Base-by-base conservation (phyloP, 2,797 vertebrate genomes). In the Enteromius afrohamiltoni region DNA sequence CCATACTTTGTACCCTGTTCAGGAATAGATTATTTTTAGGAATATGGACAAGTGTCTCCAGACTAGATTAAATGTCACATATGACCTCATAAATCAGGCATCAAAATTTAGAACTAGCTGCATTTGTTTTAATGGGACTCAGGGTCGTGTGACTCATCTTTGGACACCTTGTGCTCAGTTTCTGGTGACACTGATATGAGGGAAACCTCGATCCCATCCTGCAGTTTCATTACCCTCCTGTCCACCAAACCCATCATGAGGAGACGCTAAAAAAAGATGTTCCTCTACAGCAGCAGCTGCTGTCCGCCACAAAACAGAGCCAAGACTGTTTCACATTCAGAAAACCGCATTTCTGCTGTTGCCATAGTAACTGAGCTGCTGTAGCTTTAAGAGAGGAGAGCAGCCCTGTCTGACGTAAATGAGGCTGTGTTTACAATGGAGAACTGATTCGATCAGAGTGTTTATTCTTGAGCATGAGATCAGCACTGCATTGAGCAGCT, bases 191-290 rank as follows among this genome's bases (percentile, higher is more conserved):
- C 1, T 7, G 47, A 65, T 65, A 55, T 0, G 14, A 62, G 23
- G 65, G 67, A 49, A 69, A 84, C 64, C 77, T n/a, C 4, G 16
- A 79, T 21, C 79, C 69, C 60, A 21, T 49, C 58, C 81, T 51
- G 53, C 53, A 23, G 49, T 80, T 65, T 31, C 19, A 83, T 31
- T 58, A 62, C 75, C 3, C 31, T 4, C 14, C 67, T 16, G 26
- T 26, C 14, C 83, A 73, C 82, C 80, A 74, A 88, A 11, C 69
- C 16, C 0, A 3, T n/a, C 13, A 62, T 84, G 86, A 87, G 83
- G 90, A 86, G 7, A 7, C 3, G 89, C 94, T 95, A 95, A 92
- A 93, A 92, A 93, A 95, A 94, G 93, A 85, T 3, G 77, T 42
- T 34, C 34, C 51, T 78, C 81, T 82, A 62, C 1, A 0, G 26